Evolutionary conservation across 2,888 invertebrate genomes (phyloP).

Genomic region (Melinaea menophilus): DNA sequence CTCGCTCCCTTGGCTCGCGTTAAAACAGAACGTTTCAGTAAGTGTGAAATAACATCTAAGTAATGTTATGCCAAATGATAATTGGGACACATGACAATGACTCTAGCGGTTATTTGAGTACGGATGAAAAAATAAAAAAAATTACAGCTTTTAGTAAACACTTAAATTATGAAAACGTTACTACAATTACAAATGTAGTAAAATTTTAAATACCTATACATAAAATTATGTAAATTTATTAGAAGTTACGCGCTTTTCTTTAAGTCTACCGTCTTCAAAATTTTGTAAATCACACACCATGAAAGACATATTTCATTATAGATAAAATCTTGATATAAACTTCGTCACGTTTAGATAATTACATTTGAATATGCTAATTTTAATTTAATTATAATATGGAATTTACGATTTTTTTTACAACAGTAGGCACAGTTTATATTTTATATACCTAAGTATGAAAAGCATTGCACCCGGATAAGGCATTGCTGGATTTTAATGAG

Average conservation of each 20-base stretch:
- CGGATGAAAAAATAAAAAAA: not conserved
- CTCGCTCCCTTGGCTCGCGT: constrained; percentile 67
- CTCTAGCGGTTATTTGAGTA: constrained; percentile 11
- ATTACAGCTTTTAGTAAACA: not conserved
- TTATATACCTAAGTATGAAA: too few relatives aligned
- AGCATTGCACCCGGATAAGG: too few relatives aligned
- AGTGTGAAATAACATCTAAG: constrained; percentile 69
- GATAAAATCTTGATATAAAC: constrained; percentile 6
- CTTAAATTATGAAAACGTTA: not conserved
- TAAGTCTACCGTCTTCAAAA: too few relatives aligned
- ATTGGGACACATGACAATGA: constrained; percentile 41
- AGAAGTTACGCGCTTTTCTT: too few relatives aligned
- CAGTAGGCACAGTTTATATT: not conserved
- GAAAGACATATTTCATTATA: constrained; percentile 1
- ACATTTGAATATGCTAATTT: not conserved
- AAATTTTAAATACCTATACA: too few relatives aligned
- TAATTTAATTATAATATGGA: not conserved
- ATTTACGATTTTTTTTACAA: not conserved
- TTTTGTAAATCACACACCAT: not conserved
- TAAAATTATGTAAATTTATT: too few relatives aligned
- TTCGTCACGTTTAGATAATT: constrained; percentile 8
- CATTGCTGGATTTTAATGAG: too few relatives aligned
- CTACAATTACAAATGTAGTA: not conserved
- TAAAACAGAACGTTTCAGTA: constrained; percentile 57
- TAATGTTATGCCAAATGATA: constrained; percentile 66